phyloP scores from a whole-genome alignment of 2,888 invertebrate genomes.

The Hydrotaea cyrtoneurina region DNA sequence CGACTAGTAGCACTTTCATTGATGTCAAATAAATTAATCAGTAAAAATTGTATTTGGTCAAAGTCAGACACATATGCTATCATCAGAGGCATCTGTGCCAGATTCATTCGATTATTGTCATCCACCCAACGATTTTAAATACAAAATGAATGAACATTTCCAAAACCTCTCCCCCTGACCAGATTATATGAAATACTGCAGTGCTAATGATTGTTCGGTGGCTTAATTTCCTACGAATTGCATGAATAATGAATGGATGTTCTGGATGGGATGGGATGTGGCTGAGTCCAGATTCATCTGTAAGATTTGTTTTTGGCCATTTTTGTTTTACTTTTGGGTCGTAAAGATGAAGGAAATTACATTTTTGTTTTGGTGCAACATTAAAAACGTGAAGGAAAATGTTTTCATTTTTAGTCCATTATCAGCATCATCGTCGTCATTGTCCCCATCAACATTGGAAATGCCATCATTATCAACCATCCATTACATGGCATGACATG shows the following conservation, averaged over 20 bases:
- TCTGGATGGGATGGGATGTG: slow-evolving; percentile 3
- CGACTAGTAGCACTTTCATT: neutral
- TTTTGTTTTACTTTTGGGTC: slow-evolving; percentile 35
- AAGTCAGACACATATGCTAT: neutral
- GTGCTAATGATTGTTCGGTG: slow-evolving; percentile 10
- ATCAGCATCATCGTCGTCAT: slow-evolving; percentile 41
- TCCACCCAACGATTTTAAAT: neutral
- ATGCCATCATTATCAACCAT: slow-evolving; percentile 30
- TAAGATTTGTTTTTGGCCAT: slow-evolving; percentile 26
- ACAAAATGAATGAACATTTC: neutral
- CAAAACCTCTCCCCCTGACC: neutral
- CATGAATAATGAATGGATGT: slow-evolving; percentile 17
- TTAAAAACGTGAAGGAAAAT: slow-evolving; percentile 72
- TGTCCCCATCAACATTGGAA: slow-evolving; percentile 23
- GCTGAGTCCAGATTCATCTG: slow-evolving; percentile 36
- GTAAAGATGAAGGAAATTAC: slow-evolving; percentile 73
- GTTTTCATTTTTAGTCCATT: slow-evolving; percentile 64
- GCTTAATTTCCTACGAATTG: neutral
- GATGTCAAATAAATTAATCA: neutral
- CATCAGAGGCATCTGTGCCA: neutral
- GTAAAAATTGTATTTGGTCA: neutral
- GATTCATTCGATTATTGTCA: neutral
- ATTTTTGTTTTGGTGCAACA: slow-evolving; percentile 77
- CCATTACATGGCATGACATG: slow-evolving; percentile 9
- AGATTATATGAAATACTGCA: neutral